Conservation (phyloP, 2,113 vertebrate genomes). For the Hirundichthys speculiger region DNA sequence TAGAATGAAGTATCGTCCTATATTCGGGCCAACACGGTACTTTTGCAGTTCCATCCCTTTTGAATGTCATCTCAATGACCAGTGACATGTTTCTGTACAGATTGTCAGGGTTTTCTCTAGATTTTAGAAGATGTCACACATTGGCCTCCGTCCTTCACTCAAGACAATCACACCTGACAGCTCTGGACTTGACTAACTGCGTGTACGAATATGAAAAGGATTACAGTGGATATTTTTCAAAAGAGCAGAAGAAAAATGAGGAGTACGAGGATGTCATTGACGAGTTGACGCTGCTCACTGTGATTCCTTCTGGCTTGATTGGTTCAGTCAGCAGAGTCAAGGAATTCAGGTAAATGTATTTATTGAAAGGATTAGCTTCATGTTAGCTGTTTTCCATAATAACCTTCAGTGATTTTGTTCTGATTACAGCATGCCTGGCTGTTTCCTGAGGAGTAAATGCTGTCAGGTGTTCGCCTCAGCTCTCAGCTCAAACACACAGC, state of each 20-base stretch:
- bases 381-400: neutral
- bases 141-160: neutral
- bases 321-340: slow-evolving; percentile 17
- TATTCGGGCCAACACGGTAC: too few species aligned
- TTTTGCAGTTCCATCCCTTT: too few species aligned
- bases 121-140: neutral
- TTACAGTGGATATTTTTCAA: neutral
- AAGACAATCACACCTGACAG: neutral
- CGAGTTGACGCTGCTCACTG: slow-evolving; percentile 1
- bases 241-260: neutral
- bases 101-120: slow-evolving; percentile 12
- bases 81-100: neutral
- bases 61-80: too few species aligned
- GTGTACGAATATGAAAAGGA: neutral
- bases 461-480: slow-evolving; percentile 24
- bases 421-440: slow-evolving; percentile 10
- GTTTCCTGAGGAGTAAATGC: slow-evolving; percentile 21
- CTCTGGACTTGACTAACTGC: slow-evolving; percentile 1
- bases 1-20: too few species aligned
- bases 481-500: slow-evolving; percentile 16
- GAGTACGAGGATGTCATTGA: neutral
- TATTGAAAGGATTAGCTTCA: neutral
- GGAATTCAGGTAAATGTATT: slow-evolving; percentile 6
- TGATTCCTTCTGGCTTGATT: slow-evolving; percentile 7
- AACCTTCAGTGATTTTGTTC: neutral